Evolutionary conservation across 2,113 vertebrate species (phyloP).

Genomic region (Pitta sordida): DNA sequence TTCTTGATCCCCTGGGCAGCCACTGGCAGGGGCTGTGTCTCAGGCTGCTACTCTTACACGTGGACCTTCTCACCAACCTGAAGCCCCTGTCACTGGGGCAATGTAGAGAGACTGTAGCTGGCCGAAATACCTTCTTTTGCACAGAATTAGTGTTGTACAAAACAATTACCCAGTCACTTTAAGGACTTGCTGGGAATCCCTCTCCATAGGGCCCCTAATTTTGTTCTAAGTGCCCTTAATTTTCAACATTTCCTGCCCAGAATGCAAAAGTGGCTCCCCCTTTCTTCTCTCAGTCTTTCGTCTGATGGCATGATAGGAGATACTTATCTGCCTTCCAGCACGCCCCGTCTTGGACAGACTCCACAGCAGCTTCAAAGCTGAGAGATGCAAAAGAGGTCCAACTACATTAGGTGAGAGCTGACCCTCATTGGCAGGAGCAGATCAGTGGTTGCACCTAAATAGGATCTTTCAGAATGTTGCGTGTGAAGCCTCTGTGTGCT

Average conservation of each 20-base stretch:
- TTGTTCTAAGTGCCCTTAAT: too few species aligned
- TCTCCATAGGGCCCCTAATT: accelerated
- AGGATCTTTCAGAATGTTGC: background rate
- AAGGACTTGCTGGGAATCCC: background rate
- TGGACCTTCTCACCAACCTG: background rate
- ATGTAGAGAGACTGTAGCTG: background rate
- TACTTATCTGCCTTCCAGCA: background rate
- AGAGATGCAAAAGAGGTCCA: background rate
- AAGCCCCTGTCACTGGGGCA: background rate
- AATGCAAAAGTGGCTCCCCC: background rate
- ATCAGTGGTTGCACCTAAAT: background rate
- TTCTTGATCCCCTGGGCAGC: background rate
- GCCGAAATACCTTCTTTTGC: background rate
- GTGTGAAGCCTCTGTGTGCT: background rate
- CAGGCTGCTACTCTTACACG: background rate
- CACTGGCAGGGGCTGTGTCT: accelerated
- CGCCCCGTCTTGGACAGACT: background rate
- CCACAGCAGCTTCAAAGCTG: background rate
- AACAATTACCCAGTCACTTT: background rate
- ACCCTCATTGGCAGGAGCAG: background rate
- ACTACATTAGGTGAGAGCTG: background rate
- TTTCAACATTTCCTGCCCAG: background rate
- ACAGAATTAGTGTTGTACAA: background rate
- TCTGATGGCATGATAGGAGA: background rate
- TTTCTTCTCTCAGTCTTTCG: background rate